Conservation (phyloP, 2,797 vertebrate species). For the Tarsius wallacei region DNA sequence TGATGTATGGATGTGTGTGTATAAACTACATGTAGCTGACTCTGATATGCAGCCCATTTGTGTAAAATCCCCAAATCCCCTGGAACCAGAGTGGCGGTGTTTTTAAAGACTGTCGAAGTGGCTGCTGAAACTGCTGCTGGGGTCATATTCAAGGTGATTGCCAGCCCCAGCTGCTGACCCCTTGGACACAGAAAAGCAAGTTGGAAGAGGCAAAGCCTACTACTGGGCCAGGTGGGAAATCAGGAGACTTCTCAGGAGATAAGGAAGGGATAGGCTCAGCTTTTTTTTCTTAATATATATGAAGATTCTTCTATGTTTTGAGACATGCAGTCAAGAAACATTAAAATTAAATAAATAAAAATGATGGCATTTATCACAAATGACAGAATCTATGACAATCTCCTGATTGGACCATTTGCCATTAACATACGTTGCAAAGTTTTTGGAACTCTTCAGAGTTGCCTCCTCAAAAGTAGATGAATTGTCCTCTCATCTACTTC, state of each 20-base stretch:
- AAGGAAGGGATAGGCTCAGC: background rate
- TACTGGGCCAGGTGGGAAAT: background rate
- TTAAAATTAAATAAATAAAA: slow-evolving; percentile 10
- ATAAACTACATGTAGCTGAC: too few relatives aligned
- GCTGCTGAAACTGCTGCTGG: background rate
- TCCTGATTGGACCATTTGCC: background rate
- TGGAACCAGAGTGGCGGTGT: background rate
- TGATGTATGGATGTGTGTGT: background rate
- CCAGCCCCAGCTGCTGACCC: background rate
- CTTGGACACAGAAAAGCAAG: background rate
- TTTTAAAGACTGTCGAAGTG: background rate
- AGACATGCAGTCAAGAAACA: background rate
- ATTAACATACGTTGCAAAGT: background rate
- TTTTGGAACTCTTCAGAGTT: background rate
- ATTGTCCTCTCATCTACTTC: background rate
- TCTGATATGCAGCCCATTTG: rapidly evolving
- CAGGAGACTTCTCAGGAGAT: background rate
- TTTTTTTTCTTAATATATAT: background rate
- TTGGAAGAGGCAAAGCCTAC: background rate
- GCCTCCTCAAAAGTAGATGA: background rate
- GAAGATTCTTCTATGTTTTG: background rate
- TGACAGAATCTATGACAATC: background rate
- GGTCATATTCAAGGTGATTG: background rate
- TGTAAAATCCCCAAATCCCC: background rate
- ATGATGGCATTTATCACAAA: background rate